phyloP scores from a whole-genome alignment of 1,140 invertebrate species.

The Drosophila bocqueti region DNA sequence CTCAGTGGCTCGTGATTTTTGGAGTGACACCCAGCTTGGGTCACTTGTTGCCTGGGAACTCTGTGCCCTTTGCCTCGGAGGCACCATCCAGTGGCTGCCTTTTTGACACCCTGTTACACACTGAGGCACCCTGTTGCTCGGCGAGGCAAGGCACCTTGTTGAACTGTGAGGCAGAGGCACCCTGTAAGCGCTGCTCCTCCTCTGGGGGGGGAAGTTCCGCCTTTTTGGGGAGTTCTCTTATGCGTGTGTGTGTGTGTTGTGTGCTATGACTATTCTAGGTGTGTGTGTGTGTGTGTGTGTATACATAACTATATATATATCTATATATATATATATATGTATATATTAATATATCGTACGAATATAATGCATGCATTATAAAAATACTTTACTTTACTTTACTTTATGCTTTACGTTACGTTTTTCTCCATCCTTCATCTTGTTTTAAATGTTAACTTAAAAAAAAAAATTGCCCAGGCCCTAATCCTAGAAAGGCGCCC shows the following conservation, averaged over 20 bases:
- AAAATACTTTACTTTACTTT: conserved; percentile 77
- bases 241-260: conserved; percentile 26
- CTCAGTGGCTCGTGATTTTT: conserved; percentile 13
- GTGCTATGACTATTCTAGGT: conserved; percentile 45
- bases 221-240: conserved; percentile 25
- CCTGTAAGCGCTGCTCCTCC: conserved; percentile 22
- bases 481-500: conserved; percentile 58
- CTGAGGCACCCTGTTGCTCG: conserved; percentile 46
- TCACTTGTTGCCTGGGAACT: conserved; percentile 30
- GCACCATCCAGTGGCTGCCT: not conserved
- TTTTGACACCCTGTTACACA: conserved; percentile 19
- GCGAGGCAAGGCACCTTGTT: conserved; percentile 42
- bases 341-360: conserved; percentile 67
- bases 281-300: conserved; percentile 52
- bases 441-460: conserved; percentile 74
- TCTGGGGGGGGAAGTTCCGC: conserved; percentile 34
- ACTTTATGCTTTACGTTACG: conserved; percentile 47
- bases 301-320: conserved; percentile 65
- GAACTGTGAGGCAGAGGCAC: conserved; percentile 8
- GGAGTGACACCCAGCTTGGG: not conserved
- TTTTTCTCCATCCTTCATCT: conserved; percentile 38
- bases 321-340: conserved; percentile 48
- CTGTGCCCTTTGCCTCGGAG: not conserved
- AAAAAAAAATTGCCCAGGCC: conserved; percentile 75
- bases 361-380: conserved; percentile 85